phyloP scores from a whole-genome alignment of 2,888 invertebrate genomes.

The Dioctria linearis region DNA sequence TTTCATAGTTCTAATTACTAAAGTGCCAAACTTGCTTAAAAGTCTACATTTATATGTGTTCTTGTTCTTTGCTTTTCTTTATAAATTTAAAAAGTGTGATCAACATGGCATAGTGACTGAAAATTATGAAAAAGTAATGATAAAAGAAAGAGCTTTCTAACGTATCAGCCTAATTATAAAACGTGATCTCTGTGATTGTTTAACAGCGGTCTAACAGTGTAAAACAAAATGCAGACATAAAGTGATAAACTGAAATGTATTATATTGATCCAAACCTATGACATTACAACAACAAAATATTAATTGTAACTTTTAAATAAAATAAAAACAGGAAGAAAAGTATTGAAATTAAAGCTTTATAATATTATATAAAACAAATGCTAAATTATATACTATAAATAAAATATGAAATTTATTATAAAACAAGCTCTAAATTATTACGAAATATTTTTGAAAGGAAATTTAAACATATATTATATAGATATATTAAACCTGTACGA shows the following conservation, averaged over 20 bases:
- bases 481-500: slow-evolving; percentile 32
- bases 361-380: slow-evolving; percentile 1
- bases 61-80: not conserved
- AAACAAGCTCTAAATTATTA: slow-evolving; percentile 40
- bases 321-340: slow-evolving; percentile 14
- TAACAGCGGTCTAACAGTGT: too few relatives aligned
- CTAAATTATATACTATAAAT: slow-evolving; percentile 6
- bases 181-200: not conserved
- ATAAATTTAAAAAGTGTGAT: slow-evolving; percentile 17
- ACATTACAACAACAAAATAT: too few relatives aligned
- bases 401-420: slow-evolving; percentile 5
- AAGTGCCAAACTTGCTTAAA: slow-evolving; percentile 42
- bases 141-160: not conserved
- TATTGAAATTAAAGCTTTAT: slow-evolving; percentile 33
- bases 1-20: slow-evolving; percentile 37
- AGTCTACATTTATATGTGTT: not conserved
- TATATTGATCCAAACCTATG: too few relatives aligned
- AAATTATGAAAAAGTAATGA: not conserved
- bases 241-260: not conserved
- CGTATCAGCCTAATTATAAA: not conserved
- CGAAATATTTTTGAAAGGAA: slow-evolving; percentile 44
- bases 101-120: not conserved
- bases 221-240: not conserved
- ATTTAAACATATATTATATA: not conserved
- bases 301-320: not conserved